Base-by-base conservation (phyloP, 2,888 invertebrate genomes). In the Hylaea fasciaria region DNA sequence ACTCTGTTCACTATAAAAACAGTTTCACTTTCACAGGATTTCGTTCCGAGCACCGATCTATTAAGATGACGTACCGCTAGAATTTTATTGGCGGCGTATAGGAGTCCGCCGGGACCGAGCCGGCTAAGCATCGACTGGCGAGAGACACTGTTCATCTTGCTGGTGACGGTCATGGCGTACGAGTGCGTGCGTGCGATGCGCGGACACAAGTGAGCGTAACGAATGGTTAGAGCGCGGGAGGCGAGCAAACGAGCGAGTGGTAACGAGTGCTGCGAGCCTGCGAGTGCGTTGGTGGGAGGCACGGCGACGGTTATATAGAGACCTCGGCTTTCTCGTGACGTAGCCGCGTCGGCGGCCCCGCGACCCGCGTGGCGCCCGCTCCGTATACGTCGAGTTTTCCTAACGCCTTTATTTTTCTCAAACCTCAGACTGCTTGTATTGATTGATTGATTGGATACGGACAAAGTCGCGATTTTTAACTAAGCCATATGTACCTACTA, bases 71-170 rank as follows among this genome's bases (percentile, higher is more conserved):
- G 90, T 92, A 92, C 92, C 91, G 92, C 88, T 85, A 92, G 74
- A 73, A 92, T 87, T 83, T 91, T 92, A 78, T 91, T 88, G 71
- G 91, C 91, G 77, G 91, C 89, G 76, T 92, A 92, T 62, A 90
- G 86, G 28, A 92, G 83, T 46, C 91, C 91, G 61, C 92, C 92
- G 57, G 92, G 92, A 73, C 92, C 91, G 74, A 92, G 82, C 57
- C 91, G 92, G 72, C 86, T 85, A 74, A 91, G 82, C 78, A 89
- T 78, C 65, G 91, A 89, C 74, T 87, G 91, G 80, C 92, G 91
- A 79, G 92, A 91, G 66, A 93, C 91, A 81, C 90, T 91, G 81
- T 92, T 93, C 91, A 93, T 91, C 80, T 92, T 92, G 84, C 92
- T 92, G 76, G 89, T 83, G 74, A 93, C 92, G 58, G 93, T 93